Percentiles rank a stretch among this genome's conserved stretches.
These are phyloP conservation scores for Eurosta solidaginis DNA, from an alignment of 1,140 invertebrate genomes.

Conservation along the genomic window DNA sequence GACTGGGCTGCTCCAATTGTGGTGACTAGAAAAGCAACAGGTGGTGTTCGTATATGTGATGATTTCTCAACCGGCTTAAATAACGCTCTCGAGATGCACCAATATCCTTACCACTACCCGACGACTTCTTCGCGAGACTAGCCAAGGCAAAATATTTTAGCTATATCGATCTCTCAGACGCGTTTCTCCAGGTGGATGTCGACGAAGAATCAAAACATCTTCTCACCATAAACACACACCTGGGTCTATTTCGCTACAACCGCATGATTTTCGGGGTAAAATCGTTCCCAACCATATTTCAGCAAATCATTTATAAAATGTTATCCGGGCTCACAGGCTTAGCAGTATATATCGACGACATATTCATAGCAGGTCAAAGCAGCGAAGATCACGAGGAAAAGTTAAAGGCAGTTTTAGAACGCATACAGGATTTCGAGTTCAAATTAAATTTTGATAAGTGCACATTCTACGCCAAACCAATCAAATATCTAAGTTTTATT, in stretches of 20 bases:
- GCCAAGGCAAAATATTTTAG: not conserved
- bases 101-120: conserved; percentile 31
- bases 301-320: conserved; percentile 19
- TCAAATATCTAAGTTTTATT: conserved; percentile 51
- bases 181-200: conserved; percentile 27
- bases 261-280: not conserved
- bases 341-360: not conserved
- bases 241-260: not conserved
- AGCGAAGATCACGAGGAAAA: not conserved
- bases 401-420: too few relatives aligned
- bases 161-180: conserved; percentile 30
- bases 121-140: conserved; percentile 30
- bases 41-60: conserved; percentile 44
- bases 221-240: conserved; percentile 4
- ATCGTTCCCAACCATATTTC: conserved; percentile 9
- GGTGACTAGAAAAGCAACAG: conserved; percentile 48
- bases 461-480: not conserved
- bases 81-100: conserved; percentile 26
- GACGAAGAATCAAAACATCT: conserved; percentile 25
- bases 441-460: not conserved
- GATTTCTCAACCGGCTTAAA: conserved; percentile 38
- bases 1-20: conserved; percentile 59
- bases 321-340: not conserved
- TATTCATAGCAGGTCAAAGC: not conserved
- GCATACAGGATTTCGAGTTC: too few relatives aligned